Evolutionary conservation across 2,113 vertebrate species (phyloP), one percentile per base, ranked within the genome.

Genomic region (Leiothrix lutea): DNA sequence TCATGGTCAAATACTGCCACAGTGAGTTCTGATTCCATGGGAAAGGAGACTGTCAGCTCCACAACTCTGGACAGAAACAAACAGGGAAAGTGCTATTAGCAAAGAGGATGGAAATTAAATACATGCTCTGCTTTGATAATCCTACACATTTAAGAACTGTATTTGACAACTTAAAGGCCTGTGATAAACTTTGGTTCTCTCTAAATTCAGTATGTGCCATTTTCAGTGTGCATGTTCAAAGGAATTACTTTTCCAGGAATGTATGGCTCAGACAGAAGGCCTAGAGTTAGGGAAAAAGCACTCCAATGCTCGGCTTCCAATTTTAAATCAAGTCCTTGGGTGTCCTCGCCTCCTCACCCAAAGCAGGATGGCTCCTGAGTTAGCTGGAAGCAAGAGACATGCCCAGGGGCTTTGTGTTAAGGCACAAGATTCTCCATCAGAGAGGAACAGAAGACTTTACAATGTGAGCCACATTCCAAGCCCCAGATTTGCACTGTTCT

Each of bases 21-120:
- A 0, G 87, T 97, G 96, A 99, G 97, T 93, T 99, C 99, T 2
- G 99, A 98, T 80, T 99, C 99, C 94, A 98, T 65, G 0, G 99
- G 99, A 88, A 99, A 99, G 12, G 99, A 99, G 71, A 99, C 95
- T 2, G 97, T 99, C 89, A 99, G 84, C 93, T 99, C 99, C 94
- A 99, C 98, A 60, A 99, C 98, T 92, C 99, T 99, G 97, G 22
- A 62, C 23, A 88, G 57, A 96, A 86, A 56, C 12, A 81, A 77
- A 38, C 2, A 11, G 29, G 83, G 14, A 88, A 16, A 40, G 15
- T 25, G 33, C 33, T 72, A 21, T 78, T 14, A 69, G 57, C 42
- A 75, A 62, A 62, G 40, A 85, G 14, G 26, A 72, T 51, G 45
- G 38, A 64, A 94, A 61, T 17, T 0, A 92, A 94, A n/a, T 44